phyloP scores from a whole-genome alignment of 2,113 vertebrate species.

The Campylomormyrus numenius region DNA sequence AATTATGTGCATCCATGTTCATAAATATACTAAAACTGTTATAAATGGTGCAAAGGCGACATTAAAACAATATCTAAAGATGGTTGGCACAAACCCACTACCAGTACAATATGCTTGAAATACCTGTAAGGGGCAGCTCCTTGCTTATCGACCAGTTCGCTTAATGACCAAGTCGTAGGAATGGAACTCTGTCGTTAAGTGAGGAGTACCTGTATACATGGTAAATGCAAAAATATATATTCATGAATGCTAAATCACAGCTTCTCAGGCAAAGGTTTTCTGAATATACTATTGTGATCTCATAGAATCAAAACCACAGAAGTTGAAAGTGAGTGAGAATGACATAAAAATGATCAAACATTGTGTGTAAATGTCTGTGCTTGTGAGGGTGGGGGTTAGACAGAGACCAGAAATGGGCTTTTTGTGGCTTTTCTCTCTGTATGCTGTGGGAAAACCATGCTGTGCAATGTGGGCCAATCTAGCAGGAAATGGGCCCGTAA shows the following conservation, averaged over 20 bases:
- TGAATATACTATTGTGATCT: not conserved
- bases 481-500: constrained; percentile 25
- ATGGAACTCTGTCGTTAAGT: no score
- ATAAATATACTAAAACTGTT: no score
- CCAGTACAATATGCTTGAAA: no score
- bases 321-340: constrained; percentile 7
- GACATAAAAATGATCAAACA: not conserved
- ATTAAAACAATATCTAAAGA: no score
- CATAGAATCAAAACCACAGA: not conserved
- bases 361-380: constrained; percentile 15
- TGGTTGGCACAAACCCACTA: no score
- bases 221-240: not conserved
- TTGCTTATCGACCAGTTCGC: no score
- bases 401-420: not conserved
- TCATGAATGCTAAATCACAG: not conserved
- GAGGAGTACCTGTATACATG: no score
- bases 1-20: no score
- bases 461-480: constrained; percentile 18
- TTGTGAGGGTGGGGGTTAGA: not conserved
- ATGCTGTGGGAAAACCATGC: constrained; percentile 21
- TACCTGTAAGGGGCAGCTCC: no score
- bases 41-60: no score
- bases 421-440: not conserved
- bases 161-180: no score
- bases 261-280: not conserved